phyloP scores from a whole-genome alignment of 2,888 invertebrate genomes.

The Platycheirus rosarum region DNA sequence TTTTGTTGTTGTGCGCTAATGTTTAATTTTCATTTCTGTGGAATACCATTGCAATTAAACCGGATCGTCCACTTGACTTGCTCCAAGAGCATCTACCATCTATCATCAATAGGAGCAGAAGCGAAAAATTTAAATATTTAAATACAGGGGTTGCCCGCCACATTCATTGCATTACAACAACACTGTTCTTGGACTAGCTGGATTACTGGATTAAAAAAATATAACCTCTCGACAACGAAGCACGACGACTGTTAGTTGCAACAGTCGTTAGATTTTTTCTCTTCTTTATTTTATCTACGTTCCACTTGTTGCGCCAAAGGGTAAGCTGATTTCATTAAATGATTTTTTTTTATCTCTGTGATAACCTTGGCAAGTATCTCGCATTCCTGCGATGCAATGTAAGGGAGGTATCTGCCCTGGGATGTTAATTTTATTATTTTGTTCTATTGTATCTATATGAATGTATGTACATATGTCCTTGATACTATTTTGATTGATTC shows the following conservation, averaged over 20 bases:
- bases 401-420: neutral
- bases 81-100: slow-evolving; percentile 17
- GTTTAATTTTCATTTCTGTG: slow-evolving; percentile 7
- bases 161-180: slow-evolving; percentile 7
- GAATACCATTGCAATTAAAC: slow-evolving; percentile 34
- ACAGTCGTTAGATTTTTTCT: slow-evolving; percentile 2
- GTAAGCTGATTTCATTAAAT: slow-evolving; percentile 65
- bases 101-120: neutral
- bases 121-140: slow-evolving; percentile 38
- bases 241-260: slow-evolving; percentile 31
- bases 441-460: too few species aligned
- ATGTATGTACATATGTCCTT: too few species aligned
- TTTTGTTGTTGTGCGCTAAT: neutral
- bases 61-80: slow-evolving; percentile 38
- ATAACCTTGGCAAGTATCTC: slow-evolving; percentile 64
- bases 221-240: slow-evolving; percentile 21
- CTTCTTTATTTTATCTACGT: neutral
- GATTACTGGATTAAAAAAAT: slow-evolving; percentile 17
- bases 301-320: slow-evolving; percentile 68
- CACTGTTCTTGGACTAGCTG: slow-evolving; percentile 31
- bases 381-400: slow-evolving; percentile 37
- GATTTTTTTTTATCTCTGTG: neutral
- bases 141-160: slow-evolving; percentile 40
- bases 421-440: too few species aligned
- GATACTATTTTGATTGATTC: neutral